A percentile compares a stretch with the other conserved stretches of the same genome.
phyloP scores from a whole-genome alignment of 2,113 vertebrate genomes.

The Bos javanicus region DNA sequence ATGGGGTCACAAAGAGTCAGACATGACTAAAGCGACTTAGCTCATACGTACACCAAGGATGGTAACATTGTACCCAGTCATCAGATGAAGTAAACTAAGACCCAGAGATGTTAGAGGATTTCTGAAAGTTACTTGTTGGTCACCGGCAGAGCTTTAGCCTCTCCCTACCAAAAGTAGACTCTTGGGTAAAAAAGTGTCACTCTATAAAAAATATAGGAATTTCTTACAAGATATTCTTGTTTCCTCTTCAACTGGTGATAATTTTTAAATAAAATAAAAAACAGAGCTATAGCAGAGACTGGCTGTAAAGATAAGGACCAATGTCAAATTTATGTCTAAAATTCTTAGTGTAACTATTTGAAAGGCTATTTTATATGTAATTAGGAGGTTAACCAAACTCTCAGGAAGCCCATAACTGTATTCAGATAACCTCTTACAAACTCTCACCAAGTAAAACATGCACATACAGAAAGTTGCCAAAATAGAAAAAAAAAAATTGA shows the following conservation, averaged over 20 bases:
- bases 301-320: conserved; percentile 38
- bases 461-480: conserved; percentile 53
- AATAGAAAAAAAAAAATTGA: not conserved
- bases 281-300: not conserved
- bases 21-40: not conserved
- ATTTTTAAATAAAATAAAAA: not conserved
- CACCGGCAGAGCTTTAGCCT: not conserved
- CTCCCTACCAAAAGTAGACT: not conserved
- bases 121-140: not conserved
- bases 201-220: not conserved
- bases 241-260: not conserved
- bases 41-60: not conserved
- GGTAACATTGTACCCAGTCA: not conserved
- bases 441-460: conserved; percentile 65
- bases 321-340: conserved; percentile 39
- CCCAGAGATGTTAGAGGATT: not conserved
- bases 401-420: conserved; percentile 41
- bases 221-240: not conserved
- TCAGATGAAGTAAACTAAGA: not conserved
- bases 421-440: conserved; percentile 67
- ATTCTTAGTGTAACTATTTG: conserved; percentile 37
- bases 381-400: conserved; percentile 63
- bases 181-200: not conserved
- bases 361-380: conserved; percentile 44
- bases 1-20: not conserved